Evolutionary conservation across 2,797 vertebrate genomes (phyloP), one percentile per base, ranked within the genome.

Genomic region (Rousettus madagascariensis): DNA sequence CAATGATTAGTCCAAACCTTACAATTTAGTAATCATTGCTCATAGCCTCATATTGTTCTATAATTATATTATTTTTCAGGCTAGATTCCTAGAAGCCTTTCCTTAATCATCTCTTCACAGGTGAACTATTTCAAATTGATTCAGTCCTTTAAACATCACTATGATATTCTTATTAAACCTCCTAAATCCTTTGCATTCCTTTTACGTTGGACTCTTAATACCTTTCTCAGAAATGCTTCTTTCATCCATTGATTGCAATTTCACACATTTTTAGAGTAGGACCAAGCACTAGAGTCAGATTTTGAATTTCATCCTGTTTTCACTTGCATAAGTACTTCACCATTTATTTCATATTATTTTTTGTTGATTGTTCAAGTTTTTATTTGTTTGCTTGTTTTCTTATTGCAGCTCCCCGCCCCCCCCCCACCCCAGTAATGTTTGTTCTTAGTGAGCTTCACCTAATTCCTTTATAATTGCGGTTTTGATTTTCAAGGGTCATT

Each of bases 81-180:
- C 77, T 33, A 91, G 16, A 95, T 86, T 86, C 51, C 57, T 84
- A 1, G 92, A 83, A 90, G 17, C 8, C 3, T 83, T 94, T 85
- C 51, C 55, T 90, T 87, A 87, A 95, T 68, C 85, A 95, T 57
- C 41, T 46, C 3, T 74, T 87, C 75, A 77, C 38, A 84, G 33
- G 61, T 93, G 86, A 96, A 87, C 72, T 93, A 92, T 78, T 96
- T 80, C 72, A 88, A 93, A 77, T 94, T 51, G 77, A 96, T 80
- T 30, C 11, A 51, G 63, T 82, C 57, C 38, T 94, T 93, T 86
- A 79, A 94, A 90, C 36, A 86, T 61, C 33, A 33, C 77, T 87
- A 41, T 66, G 57, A 83, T 49, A 92, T 77, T 91, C 57, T 94
- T 72, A 74, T 79, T 72, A 95, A 94, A 86, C 15, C 46, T 95